Percentiles rank a stretch among this genome's conserved stretches.
These are phyloP conservation scores for Timandra comae DNA, from an alignment of 2,888 invertebrate genomes.

Conservation along the genomic window DNA sequence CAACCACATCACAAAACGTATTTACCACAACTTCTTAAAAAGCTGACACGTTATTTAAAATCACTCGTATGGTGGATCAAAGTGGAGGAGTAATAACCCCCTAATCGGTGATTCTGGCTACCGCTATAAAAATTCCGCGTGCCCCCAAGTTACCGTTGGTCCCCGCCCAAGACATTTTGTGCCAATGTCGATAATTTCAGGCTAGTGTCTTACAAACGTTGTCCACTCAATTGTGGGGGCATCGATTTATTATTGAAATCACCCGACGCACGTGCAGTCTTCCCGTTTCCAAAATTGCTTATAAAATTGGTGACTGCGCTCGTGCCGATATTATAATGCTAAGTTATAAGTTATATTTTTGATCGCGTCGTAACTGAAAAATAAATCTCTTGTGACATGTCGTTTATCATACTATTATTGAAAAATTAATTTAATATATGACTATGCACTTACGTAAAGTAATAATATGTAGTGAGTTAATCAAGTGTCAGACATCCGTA, in stretches of 20 bases:
- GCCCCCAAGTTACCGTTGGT: conserved; percentile 55
- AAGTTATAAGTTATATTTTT: too few species aligned
- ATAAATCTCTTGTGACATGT: too few species aligned
- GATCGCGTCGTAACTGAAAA: too few species aligned
- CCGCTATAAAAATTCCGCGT: conserved; percentile 56
- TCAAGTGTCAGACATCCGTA: too few species aligned
- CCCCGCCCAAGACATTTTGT: conserved; percentile 57
- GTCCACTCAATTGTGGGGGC: conserved; percentile 51
- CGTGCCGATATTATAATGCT: too few species aligned
- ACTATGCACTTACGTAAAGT: too few species aligned
- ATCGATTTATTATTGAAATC: conserved; percentile 75
- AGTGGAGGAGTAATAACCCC: conserved; percentile 51
- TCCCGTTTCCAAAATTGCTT: conserved; percentile 63
- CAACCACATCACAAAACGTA: too few species aligned
- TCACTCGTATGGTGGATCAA: conserved; percentile 25
- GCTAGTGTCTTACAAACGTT: conserved; percentile 54
- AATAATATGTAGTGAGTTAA: too few species aligned
- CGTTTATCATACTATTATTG: too few species aligned
- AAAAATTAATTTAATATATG: too few species aligned
- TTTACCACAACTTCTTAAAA: conserved; percentile 18
- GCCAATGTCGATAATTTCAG: conserved; percentile 64
- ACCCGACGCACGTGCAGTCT: conserved; percentile 55
- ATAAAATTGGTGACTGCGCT: conserved; percentile 65
- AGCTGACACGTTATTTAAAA: conserved; percentile 27
- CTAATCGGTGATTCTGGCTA: conserved; percentile 52